phyloP scores from a whole-genome alignment of 2,888 invertebrate species.

The Sarcophaga carnaria region DNA sequence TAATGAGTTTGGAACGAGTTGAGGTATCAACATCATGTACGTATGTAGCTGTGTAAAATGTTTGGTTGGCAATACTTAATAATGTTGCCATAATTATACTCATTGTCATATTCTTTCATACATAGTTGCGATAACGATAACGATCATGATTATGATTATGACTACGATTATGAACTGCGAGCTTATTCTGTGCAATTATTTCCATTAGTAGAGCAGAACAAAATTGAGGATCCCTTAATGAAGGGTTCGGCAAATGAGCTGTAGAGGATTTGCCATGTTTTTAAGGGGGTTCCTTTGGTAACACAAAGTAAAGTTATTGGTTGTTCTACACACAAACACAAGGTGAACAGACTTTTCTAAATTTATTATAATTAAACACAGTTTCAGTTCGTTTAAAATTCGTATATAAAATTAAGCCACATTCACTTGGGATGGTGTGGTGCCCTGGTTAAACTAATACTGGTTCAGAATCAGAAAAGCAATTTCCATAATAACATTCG shows the following conservation, averaged over 20 bases:
- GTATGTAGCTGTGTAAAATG: not conserved
- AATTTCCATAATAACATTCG: too few relatives aligned
- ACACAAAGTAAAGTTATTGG: not conserved
- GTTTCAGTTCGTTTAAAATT: too few relatives aligned
- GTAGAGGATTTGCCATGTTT: not conserved
- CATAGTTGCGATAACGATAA: not conserved
- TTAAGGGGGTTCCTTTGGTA: not conserved
- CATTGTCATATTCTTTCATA: slow-evolving; percentile 17
- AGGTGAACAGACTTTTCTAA: not conserved
- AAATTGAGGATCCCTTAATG: slow-evolving; percentile 35
- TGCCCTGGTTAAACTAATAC: too few relatives aligned
- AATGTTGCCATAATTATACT: slow-evolving; percentile 25
- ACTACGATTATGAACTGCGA: not conserved
- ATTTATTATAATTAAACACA: too few relatives aligned
- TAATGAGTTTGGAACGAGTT: too few relatives aligned
- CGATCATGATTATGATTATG: not conserved
- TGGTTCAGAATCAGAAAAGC: too few relatives aligned
- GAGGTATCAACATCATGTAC: too few relatives aligned
- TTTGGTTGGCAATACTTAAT: not conserved
- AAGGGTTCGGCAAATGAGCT: not conserved
- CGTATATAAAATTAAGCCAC: too few relatives aligned
- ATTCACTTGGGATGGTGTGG: too few relatives aligned
- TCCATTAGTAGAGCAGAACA: slow-evolving; percentile 27
- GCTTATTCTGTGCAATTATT: slow-evolving; percentile 9
- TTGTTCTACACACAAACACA: not conserved